Evolutionary conservation across 2,888 invertebrate species (phyloP), one percentile per base, ranked within the genome.

Genomic region (Ganaspis brasiliensis): DNA sequence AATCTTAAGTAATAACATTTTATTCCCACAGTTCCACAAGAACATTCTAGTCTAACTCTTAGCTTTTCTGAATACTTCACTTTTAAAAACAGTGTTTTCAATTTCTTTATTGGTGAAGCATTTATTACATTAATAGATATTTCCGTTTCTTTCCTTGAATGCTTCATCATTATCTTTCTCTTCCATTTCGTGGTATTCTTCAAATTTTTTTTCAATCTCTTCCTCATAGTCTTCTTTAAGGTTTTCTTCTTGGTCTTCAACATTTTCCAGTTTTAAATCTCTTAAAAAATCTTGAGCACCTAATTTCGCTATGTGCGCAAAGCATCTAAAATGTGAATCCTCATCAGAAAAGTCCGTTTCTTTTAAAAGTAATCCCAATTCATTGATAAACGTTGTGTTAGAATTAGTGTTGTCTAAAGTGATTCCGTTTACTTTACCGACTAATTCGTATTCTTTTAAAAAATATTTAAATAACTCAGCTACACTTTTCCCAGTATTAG

Each of bases 231-330:
- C n/a, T n/a, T n/a, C n/a, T n/a, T n/a, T n/a, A n/a, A n/a, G n/a
- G n/a, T n/a, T n/a, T 10, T 71, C 71, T 52, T n/a, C 6, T n/a
- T n/a, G 1, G 26, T 21, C 52, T 16, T 45, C 14, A 14, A 10
- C 19, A 21, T 12, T 56, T 21, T 31, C 16, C 10, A 73, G 37
- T 12, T 75, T 78, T 21, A 75, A 72, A 14, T 35, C 45, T 45
- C 16, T 35, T 63, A 75, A 72, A 1, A 56, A 73, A 55, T 78
- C 75, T 71, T 76, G 73, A 6, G 61, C 78, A n/a, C 71, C 75
- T n/a, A 78, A 31, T 61, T 78, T 73, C n/a, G 76, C 19, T 9
- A 75, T 73, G 63, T 77, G 77, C 24, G 75, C 73, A 55, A 75
- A 75, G 40, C 75, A 77, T 35, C 72, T 61, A 45, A 71, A 63